Conservation (phyloP, 2,888 invertebrate species). For the Zygaena filipendulae region DNA sequence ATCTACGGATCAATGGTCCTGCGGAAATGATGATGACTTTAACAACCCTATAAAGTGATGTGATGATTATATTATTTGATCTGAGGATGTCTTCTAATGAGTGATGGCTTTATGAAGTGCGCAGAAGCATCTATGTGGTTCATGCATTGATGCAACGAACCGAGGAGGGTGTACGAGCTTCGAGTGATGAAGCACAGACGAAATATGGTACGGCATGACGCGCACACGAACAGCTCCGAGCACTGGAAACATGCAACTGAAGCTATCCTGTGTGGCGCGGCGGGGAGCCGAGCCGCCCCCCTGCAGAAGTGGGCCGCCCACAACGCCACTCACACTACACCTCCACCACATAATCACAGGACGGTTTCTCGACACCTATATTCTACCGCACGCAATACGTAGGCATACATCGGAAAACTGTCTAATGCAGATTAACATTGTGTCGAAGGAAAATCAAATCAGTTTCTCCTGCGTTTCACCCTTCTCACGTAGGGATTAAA, state of each 20-base stretch:
- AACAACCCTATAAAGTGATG: too few relatives aligned
- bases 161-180: constrained; percentile 50
- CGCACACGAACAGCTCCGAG: constrained; percentile 41
- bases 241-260: constrained; percentile 53
- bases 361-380: constrained; percentile 47
- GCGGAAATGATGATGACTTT: too few relatives aligned
- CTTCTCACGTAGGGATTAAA: too few relatives aligned
- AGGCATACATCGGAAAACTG: constrained; percentile 27
- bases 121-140: constrained; percentile 61
- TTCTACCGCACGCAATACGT: constrained; percentile 17
- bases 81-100: too few relatives aligned
- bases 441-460: background rate
- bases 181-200: constrained; percentile 54
- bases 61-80: too few relatives aligned
- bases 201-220: constrained; percentile 50
- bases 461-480: too few relatives aligned
- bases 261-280: constrained; percentile 14
- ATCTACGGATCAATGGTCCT: too few relatives aligned
- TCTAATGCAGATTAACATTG: background rate
- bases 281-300: too few relatives aligned
- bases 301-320: too few relatives aligned
- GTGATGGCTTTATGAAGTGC: constrained; percentile 46
- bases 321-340: constrained; percentile 31
- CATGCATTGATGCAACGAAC: constrained; percentile 66
- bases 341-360: constrained; percentile 51